phyloP scores from a whole-genome alignment of 2,113 vertebrate species.

The Oryzias woworae region DNA sequence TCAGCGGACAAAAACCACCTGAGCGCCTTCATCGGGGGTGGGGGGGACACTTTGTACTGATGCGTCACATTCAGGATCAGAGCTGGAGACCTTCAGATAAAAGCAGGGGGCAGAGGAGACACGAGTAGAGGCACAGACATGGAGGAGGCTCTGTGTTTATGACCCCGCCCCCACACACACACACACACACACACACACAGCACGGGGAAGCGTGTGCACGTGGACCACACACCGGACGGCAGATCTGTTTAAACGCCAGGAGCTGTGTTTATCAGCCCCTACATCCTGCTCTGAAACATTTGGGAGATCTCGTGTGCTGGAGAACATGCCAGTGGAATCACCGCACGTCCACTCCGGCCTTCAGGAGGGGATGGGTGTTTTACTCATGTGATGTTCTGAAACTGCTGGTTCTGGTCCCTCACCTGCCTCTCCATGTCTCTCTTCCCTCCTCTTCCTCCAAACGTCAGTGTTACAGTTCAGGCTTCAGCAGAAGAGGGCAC shows the following conservation, averaged over 20 bases:
- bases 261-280: conserved; percentile 76
- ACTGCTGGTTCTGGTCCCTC: conserved; percentile 32
- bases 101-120: conserved; percentile 27
- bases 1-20: conserved; percentile 43
- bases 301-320: conserved; percentile 37
- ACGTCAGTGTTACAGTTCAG: conserved; percentile 94
- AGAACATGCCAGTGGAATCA: not conserved
- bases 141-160: conserved; percentile 65
- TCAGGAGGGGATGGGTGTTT: too few species aligned
- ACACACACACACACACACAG: conserved; percentile 20
- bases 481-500: conserved; percentile 95
- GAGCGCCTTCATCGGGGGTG: conserved; percentile 23
- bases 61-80: conserved; percentile 37
- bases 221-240: conserved; percentile 77
- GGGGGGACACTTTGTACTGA: conserved; percentile 45
- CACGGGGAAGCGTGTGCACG: conserved; percentile 9
- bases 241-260: conserved; percentile 78
- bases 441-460: conserved; percentile 25
- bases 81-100: conserved; percentile 44
- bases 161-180: conserved; percentile 49
- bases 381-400: not conserved
- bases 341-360: too few species aligned
- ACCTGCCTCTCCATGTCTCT: conserved; percentile 43
- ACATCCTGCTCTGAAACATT: conserved; percentile 78
- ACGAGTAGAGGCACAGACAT: conserved; percentile 48